phyloP scores from a whole-genome alignment of 2,888 invertebrate genomes.

The Heliconius charithonia region DNA sequence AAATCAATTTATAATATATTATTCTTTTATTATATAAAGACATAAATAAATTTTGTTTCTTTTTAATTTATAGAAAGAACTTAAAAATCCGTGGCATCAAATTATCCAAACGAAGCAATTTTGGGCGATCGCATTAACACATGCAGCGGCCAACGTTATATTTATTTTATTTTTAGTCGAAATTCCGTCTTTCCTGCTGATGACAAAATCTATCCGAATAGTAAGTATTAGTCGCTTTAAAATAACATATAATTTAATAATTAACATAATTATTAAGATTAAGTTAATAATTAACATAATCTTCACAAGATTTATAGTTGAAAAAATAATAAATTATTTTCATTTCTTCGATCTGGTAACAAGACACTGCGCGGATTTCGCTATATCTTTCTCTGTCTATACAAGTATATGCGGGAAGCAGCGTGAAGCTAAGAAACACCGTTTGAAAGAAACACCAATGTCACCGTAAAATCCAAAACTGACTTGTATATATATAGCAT shows the following conservation, averaged over 20 bases:
- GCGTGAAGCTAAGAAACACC: too few relatives aligned
- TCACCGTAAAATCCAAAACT: neutral
- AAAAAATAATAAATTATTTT: neutral
- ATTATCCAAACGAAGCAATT: conserved; percentile 62
- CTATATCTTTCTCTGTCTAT: too few relatives aligned
- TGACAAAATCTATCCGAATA: conserved; percentile 56
- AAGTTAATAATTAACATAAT: neutral
- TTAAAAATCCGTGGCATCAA: conserved; percentile 62
- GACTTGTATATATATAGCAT: neutral
- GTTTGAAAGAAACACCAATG: too few relatives aligned
- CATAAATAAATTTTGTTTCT: neutral
- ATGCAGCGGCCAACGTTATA: conserved; percentile 62
- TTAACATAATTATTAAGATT: too few relatives aligned
- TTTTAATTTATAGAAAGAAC: conserved; percentile 56
- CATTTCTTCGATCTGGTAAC: too few relatives aligned
- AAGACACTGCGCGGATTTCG: too few relatives aligned
- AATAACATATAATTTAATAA: too few relatives aligned
- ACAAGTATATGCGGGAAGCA: too few relatives aligned
- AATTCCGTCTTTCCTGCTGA: conserved; percentile 61
- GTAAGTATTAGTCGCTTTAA: conserved; percentile 53
- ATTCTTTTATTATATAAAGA: neutral
- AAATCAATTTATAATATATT: too few relatives aligned
- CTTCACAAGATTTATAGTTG: neutral
- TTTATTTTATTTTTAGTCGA: conserved; percentile 67
- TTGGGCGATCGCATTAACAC: conserved; percentile 65